These are phyloP conservation scores for Acrossocheilus fasciatus DNA, from an alignment of 2,797 vertebrate species.

Conservation along the genomic window DNA sequence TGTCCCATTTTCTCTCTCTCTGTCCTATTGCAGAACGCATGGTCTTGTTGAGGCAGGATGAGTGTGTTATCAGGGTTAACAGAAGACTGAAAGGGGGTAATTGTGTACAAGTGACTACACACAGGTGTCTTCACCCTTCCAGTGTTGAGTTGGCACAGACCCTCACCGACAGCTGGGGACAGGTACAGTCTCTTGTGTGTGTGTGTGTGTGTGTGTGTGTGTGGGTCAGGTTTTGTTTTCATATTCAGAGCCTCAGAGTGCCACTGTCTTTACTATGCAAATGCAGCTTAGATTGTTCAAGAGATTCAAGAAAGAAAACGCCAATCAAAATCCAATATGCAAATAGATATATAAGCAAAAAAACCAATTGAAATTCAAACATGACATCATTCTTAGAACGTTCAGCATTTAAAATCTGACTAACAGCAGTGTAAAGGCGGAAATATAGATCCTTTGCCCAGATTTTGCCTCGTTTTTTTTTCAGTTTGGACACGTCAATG, in stretches of 20 bases:
- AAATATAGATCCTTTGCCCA: not conserved
- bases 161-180: conserved; percentile 33
- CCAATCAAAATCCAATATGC: not conserved
- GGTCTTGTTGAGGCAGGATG: not conserved
- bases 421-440: too few species aligned
- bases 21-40: not conserved
- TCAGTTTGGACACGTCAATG: not conserved
- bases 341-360: not conserved
- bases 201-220: conserved; percentile 10
- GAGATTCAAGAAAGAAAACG: not conserved
- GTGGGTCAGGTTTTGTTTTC: not conserved
- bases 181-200: conserved; percentile 52
- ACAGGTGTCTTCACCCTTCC: conserved; percentile 7
- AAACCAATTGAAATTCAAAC: not conserved
- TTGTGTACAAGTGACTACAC: conserved; percentile 67
- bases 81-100: conserved; percentile 49
- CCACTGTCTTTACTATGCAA: not conserved
- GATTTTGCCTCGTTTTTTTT: not conserved
- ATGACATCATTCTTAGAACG: not conserved
- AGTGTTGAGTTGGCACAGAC: conserved; percentile 14
- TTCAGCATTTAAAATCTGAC: not conserved
- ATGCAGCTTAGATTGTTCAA: conserved; percentile 1
- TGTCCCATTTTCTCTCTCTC: conserved; percentile 2
- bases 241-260: not conserved
- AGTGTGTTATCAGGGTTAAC: conserved; percentile 32